phyloP scores from a whole-genome alignment of 2,113 vertebrate species.

The Willisornis vidua region DNA sequence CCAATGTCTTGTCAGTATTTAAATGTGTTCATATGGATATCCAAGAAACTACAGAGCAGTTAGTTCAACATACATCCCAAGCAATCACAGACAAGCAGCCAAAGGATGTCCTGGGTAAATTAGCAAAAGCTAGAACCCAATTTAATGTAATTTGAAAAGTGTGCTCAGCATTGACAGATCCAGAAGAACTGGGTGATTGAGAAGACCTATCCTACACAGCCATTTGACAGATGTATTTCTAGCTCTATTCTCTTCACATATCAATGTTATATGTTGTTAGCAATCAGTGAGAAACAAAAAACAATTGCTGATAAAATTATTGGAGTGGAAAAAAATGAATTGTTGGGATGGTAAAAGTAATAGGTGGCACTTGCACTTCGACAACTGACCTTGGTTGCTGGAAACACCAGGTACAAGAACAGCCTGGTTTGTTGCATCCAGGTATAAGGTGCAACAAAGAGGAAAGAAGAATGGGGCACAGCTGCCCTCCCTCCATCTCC shows the following conservation, averaged over 20 bases:
- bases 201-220: background rate
- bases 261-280: background rate
- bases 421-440: background rate
- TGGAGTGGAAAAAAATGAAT: background rate
- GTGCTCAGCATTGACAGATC: background rate
- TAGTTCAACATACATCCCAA: background rate
- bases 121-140: background rate
- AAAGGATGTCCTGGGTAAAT: background rate
- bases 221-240: background rate
- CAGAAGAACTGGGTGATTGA: background rate
- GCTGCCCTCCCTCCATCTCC: background rate
- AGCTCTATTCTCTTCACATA: background rate
- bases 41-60: background rate
- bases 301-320: background rate
- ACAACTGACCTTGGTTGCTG: background rate
- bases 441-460: background rate
- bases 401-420: background rate
- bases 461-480: background rate
- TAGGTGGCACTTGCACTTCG: background rate
- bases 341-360: background rate
- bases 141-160: background rate
- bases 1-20: background rate
- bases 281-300: background rate
- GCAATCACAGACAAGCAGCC: background rate
- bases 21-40: background rate